Conservation (phyloP, 2,797 vertebrate species). For the Peromyscus aztecus region DNA sequence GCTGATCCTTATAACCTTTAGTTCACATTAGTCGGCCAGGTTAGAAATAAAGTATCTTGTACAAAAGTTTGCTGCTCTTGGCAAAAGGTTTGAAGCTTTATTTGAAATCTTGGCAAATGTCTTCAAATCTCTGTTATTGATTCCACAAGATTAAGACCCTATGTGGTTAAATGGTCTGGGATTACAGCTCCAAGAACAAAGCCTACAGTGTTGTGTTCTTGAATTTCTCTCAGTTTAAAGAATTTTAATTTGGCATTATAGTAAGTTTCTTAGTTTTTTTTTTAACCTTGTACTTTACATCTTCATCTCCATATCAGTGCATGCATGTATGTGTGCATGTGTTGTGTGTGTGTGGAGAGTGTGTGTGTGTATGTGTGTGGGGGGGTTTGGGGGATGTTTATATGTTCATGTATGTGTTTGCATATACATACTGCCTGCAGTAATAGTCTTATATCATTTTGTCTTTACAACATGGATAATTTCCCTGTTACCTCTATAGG, state of each 20-base stretch:
- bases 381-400: no score
- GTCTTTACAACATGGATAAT: background rate
- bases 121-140: constrained; percentile 72
- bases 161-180: background rate
- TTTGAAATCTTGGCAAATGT: constrained; percentile 60
- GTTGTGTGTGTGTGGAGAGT: background rate
- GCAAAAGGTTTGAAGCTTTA: constrained; percentile 65
- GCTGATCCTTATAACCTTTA: background rate
- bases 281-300: constrained; percentile 42
- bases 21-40: constrained; percentile 9
- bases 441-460: background rate
- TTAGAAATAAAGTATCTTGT: constrained; percentile 73
- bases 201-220: background rate
- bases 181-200: background rate
- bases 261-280: constrained; percentile 10
- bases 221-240: background rate
- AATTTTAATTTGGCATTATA: constrained; percentile 20
- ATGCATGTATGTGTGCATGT: background rate
- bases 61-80: constrained; percentile 60
- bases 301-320: background rate
- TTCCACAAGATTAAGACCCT: constrained; percentile 62
- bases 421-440: background rate
- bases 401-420: background rate
- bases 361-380: no score
- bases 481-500: background rate